Evolutionary conservation across 1,140 invertebrate genomes (phyloP), one percentile per base, ranked within the genome.

Genomic region (Mizuhopecten yessoensis): DNA sequence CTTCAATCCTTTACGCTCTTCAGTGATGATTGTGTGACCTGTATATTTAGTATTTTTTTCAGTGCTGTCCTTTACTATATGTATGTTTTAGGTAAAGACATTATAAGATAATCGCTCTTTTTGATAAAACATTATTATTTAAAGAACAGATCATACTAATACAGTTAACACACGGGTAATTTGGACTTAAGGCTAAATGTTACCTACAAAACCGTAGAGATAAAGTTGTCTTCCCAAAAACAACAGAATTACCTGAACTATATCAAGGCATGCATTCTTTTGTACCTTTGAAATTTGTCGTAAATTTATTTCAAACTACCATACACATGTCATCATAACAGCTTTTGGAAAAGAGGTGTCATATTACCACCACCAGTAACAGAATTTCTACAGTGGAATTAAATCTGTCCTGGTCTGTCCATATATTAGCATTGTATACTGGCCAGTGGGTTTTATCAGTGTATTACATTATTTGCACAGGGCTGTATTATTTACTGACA

Each of bases 401-500:
- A n/a, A n/a, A n/a, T n/a, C n/a, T n/a, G 29, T 75, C 57, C 57
- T 29, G 17, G 57, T 29, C n/a, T 1, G 20, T n/a, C 23, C 11
- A 13, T 75, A 75, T 75, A 1, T 75, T 29, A 75, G 57, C n/a
- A 75, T 29, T 29, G 57, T 29, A n/a, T 75, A 75, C 23, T 75
- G 57, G 57, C 9, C 57, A 75, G n/a, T 17, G 23, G 11, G 10
- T n/a, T 75, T 75, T 75, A 75, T 75, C 57, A 75, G 57, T 75
- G 57, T n/a, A 17, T 5, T n/a, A 75, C 29, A 29, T 29, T 75
- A 75, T 75, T 75, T 75, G 29, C 57, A 75, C 17, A 75, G 1
- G n/a, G 11, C 57, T 29, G 57, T 75, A 75, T 75, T 75, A 75
- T 75, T 29, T 75, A 75, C 57, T 75, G 57, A 75, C 57, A 75